phyloP scores from a whole-genome alignment of 53 echinoderm and acorn worm genomes.

The Echinarachnius parma region DNA sequence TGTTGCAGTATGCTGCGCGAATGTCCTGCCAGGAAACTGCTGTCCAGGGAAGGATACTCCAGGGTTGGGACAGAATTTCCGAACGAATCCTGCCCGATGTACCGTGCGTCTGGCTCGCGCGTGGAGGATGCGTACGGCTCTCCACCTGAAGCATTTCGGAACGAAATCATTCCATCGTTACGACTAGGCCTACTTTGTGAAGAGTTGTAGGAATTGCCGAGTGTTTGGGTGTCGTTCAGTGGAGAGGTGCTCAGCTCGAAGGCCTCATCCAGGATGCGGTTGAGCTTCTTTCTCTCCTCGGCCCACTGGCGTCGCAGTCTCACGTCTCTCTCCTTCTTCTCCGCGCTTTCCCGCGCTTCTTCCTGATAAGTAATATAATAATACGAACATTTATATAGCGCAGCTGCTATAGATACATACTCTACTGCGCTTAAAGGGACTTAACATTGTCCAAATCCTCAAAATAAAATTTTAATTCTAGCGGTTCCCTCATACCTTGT shows the following conservation, averaged over 20 bases:
- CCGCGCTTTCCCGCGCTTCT: conserved; percentile 12
- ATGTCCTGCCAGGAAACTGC: background rate
- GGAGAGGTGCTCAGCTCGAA: conserved; percentile 26
- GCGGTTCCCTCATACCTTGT: too few species aligned
- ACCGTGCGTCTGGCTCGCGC: background rate
- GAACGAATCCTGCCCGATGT: background rate
- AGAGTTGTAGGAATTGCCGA: too few species aligned
- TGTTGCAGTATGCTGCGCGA: background rate
- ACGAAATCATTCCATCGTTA: background rate
- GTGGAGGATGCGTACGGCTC: background rate
- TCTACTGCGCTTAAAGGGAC: too few species aligned
- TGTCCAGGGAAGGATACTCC: background rate
- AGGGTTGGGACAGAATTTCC: background rate
- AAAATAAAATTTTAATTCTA: too few species aligned
- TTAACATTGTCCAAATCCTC: too few species aligned
- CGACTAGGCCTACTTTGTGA: too few species aligned
- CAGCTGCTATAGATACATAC: too few species aligned
- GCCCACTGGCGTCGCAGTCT: conserved; percentile 44
- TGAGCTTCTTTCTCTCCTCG: conserved; percentile 43
- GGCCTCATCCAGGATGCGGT: conserved; percentile 46
- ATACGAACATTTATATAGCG: background rate
- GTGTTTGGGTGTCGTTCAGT: background rate
- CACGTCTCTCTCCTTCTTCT: conserved; percentile 33
- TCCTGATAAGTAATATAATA: background rate
- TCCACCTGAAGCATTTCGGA: background rate